Percentiles rank a stretch among this genome's conserved stretches.
Evolutionary conservation across 1,140 invertebrate species (phyloP).

Genomic region (Rhopalosiphum maidis): DNA sequence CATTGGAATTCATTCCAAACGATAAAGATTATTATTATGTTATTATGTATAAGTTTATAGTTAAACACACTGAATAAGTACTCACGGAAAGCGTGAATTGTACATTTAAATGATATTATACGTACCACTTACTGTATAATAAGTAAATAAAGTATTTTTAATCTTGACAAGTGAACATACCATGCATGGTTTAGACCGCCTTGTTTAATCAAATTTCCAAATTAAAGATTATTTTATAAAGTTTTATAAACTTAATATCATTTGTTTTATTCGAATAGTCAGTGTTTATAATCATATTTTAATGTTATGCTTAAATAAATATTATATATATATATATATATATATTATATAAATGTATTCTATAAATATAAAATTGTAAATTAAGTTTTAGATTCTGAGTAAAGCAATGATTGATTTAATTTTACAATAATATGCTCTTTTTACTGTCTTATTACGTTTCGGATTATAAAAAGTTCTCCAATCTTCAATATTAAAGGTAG

Average conservation of each 20-base stretch:
- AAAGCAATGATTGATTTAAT: not conserved
- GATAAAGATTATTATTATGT: too few species aligned
- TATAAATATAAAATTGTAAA: not conserved
- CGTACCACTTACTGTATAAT: too few species aligned
- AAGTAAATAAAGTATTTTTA: too few species aligned
- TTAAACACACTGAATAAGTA: too few species aligned
- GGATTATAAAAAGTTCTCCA: not conserved
- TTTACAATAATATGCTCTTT: not conserved
- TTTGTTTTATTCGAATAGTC: not conserved
- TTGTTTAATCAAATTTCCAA: not conserved
- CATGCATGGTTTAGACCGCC: not conserved
- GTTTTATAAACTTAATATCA: not conserved
- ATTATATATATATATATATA: not conserved
- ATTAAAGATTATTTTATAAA: not conserved
- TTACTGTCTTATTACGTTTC: not conserved
- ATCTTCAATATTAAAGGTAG: too few species aligned
- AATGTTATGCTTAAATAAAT: not conserved
- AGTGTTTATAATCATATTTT: not conserved
- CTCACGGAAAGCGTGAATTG: too few species aligned
- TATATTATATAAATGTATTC: not conserved
- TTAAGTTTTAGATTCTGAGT: not conserved
- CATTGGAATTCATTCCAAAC: too few species aligned
- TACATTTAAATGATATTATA: too few species aligned
- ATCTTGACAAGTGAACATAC: not conserved
- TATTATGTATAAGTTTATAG: too few species aligned